phyloP scores from a whole-genome alignment of 2,797 vertebrate genomes.

The Trematomus bernacchii region DNA sequence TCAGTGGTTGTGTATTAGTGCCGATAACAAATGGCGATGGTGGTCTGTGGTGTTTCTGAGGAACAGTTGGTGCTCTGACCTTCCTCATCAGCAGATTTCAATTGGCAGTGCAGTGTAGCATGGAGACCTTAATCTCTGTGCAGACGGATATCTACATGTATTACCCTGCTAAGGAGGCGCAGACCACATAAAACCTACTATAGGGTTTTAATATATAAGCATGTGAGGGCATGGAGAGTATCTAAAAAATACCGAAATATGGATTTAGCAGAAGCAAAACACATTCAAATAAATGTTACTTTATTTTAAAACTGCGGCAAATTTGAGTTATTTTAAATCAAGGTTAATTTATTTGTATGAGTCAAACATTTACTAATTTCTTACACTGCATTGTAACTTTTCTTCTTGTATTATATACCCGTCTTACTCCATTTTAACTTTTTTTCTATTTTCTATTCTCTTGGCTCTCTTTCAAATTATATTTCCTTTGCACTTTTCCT shows the following conservation, averaged over 20 bases:
- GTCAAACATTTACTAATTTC: too few relatives aligned
- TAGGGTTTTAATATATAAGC: not conserved
- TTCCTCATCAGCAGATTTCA: conserved; percentile 92
- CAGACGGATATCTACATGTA: conserved; percentile 76
- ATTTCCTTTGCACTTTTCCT: not conserved
- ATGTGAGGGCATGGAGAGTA: too few relatives aligned
- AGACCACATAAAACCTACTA: conserved; percentile 18
- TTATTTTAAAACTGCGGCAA: too few relatives aligned
- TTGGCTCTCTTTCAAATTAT: not conserved
- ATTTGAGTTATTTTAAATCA: too few relatives aligned
- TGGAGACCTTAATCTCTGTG: conserved; percentile 75
- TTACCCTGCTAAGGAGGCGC: conserved; percentile 48
- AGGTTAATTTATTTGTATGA: too few relatives aligned
- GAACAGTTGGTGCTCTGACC: conserved; percentile 90
- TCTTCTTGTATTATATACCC: too few relatives aligned
- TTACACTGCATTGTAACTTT: too few relatives aligned
- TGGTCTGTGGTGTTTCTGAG: conserved; percentile 82
- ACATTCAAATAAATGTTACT: too few relatives aligned
- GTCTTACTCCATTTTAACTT: too few relatives aligned
- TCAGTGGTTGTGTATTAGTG: conserved; percentile 77
- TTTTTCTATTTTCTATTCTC: too few relatives aligned
- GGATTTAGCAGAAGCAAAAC: too few relatives aligned
- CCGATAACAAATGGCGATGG: conserved; percentile 92
- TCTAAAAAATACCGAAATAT: too few relatives aligned
- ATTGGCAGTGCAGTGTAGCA: conserved; percentile 92